These are phyloP conservation scores for Chaitophorus viminalis DNA, from an alignment of 2,888 invertebrate genomes.

Conservation along the genomic window DNA sequence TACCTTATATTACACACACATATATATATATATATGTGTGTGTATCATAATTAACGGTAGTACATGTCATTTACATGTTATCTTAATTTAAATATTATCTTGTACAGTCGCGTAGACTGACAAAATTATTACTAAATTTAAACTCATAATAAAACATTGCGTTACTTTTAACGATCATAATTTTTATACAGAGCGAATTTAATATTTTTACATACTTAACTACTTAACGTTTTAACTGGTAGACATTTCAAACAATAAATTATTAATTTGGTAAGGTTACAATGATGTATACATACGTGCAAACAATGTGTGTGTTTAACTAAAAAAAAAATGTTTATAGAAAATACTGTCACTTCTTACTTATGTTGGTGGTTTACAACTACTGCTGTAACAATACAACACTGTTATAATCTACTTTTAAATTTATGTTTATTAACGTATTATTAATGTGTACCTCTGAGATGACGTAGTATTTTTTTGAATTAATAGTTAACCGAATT, in stretches of 20 bases:
- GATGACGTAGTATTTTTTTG: neutral
- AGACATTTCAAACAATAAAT: no score
- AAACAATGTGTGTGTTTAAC: no score
- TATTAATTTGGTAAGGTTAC: no score
- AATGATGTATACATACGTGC: no score
- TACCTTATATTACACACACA: no score
- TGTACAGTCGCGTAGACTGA: neutral
- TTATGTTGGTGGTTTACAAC: no score
- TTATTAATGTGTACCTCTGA: neutral
- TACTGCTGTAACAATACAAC: no score
- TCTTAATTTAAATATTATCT: neutral
- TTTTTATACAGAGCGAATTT: neutral
- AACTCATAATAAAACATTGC: neutral
- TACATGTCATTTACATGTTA: neutral
- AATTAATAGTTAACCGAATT: neutral
- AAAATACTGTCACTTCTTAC: no score
- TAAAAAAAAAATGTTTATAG: no score
- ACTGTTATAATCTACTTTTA: no score
- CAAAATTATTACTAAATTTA: neutral
- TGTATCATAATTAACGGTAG: neutral
- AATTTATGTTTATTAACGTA: no score
- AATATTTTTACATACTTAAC: neutral
- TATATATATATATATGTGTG: neutral
- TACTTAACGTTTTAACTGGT: neutral
- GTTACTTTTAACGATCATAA: neutral